Evolutionary conservation across 2,888 invertebrate genomes (phyloP).

Genomic region (Perdita meconis): DNA sequence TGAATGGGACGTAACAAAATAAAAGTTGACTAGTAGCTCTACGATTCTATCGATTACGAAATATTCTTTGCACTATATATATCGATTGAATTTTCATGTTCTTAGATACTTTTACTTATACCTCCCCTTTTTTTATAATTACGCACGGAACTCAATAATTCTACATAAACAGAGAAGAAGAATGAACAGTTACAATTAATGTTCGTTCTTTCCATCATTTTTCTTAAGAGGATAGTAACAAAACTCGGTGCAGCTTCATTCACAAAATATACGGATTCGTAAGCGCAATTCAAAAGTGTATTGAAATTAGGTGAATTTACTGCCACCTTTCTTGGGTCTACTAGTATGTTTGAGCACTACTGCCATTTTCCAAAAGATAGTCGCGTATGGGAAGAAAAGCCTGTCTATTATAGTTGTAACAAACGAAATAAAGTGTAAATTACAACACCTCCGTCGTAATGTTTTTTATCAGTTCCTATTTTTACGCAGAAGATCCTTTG

Average conservation of each 20-base stretch:
- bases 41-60: no score
- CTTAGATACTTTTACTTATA: slow-evolving; percentile 17
- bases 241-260: slow-evolving; percentile 28
- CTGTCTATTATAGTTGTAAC: slow-evolving; percentile 78
- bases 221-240: not conserved
- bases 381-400: slow-evolving; percentile 70
- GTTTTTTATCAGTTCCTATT: slow-evolving; percentile 12
- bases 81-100: slow-evolving; percentile 47
- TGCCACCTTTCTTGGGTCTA: slow-evolving; percentile 80
- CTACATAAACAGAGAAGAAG: no score
- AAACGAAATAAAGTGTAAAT: slow-evolving; percentile 75
- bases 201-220: not conserved
- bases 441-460: no score
- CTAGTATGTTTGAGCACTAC: slow-evolving; percentile 79
- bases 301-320: slow-evolving; percentile 77
- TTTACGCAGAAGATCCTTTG: slow-evolving; percentile 13
- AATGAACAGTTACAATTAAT: not conserved
- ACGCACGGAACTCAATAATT: no score
- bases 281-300: slow-evolving; percentile 62
- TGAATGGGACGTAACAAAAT: no score
- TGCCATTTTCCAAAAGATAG: slow-evolving; percentile 80
- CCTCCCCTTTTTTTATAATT: not conserved
- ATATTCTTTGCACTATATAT: no score
- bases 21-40: no score
- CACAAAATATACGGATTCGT: slow-evolving; percentile 46